Conservation (phyloP, 2,113 vertebrate genomes). For the Pelusios castaneus region DNA sequence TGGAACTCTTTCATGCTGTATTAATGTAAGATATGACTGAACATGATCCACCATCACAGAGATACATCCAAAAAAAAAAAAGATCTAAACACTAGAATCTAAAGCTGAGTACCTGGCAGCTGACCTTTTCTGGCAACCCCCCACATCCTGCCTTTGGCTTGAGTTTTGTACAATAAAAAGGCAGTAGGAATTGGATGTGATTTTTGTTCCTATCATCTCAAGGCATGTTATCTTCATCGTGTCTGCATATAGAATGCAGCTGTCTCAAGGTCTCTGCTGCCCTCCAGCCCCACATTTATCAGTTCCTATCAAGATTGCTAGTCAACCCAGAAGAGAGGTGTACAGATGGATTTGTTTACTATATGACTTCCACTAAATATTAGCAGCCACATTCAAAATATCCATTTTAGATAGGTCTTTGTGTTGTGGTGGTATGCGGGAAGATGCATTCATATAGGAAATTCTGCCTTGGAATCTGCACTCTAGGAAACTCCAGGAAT, state of each 20-base stretch:
- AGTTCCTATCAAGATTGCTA: not conserved
- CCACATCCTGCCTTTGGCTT: not conserved
- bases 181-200: not conserved
- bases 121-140: not conserved
- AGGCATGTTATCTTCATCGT: not conserved
- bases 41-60: not conserved
- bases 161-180: not conserved
- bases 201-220: not conserved
- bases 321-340: not conserved
- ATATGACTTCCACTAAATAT: not conserved
- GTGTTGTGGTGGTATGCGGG: not conserved
- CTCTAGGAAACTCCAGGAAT: accelerated
- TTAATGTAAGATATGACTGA: not conserved
- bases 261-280: not conserved
- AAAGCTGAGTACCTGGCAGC: not conserved
- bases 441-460: not conserved
- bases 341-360: not conserved
- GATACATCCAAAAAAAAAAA: not conserved
- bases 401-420: not conserved
- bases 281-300: not conserved
- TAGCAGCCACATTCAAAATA: not conserved
- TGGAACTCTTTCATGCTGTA: not conserved
- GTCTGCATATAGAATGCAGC: not conserved
- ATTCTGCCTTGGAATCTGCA: not conserved
- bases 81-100: not conserved